Percentiles rank a stretch among this genome's conserved stretches.
Evolutionary conservation across 2,113 vertebrate genomes (phyloP).

Genomic region (Thunnus thynnus): DNA sequence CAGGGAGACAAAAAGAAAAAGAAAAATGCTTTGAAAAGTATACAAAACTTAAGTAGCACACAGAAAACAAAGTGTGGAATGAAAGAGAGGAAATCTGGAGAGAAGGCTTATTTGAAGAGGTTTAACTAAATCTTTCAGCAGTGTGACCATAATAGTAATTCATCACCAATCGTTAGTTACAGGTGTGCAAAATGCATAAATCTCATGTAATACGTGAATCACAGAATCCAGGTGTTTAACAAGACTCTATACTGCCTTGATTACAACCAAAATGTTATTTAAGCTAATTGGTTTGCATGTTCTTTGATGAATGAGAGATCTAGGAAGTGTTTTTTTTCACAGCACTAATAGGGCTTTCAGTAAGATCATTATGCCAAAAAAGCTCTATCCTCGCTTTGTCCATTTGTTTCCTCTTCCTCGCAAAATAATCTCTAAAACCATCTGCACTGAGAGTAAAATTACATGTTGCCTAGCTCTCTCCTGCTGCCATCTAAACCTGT

Average conservation of each 20-base stretch:
- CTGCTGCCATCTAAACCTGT: slow-evolving; percentile 64
- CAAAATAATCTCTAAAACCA: slow-evolving; percentile 68
- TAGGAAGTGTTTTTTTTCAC: slow-evolving; percentile 31
- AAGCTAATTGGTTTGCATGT: slow-evolving; percentile 53
- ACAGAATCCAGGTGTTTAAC: slow-evolving; percentile 53
- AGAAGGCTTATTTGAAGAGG: slow-evolving; percentile 7
- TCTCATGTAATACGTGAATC: slow-evolving; percentile 19
- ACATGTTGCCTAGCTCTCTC: slow-evolving; percentile 58
- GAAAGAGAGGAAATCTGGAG: slow-evolving; percentile 7
- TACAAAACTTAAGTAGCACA: slow-evolving; percentile 10
- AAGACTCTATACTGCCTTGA: slow-evolving; percentile 26
- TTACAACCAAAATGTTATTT: slow-evolving; percentile 42
- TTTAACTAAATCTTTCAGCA: slow-evolving; percentile 18
- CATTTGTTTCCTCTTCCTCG: slow-evolving; percentile 58
- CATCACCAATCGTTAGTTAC: slow-evolving; percentile 23
- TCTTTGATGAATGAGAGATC: slow-evolving; percentile 48
- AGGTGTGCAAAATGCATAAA: slow-evolving; percentile 44
- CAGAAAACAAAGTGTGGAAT: background rate
- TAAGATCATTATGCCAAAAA: slow-evolving; percentile 65
- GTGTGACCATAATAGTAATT: background rate
- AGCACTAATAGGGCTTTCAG: slow-evolving; percentile 71
- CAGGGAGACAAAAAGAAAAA: slow-evolving; percentile 2
- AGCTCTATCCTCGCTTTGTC: slow-evolving; percentile 48
- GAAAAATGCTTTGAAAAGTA: background rate
- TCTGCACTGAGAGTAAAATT: slow-evolving; percentile 66